These are phyloP conservation scores for Clangula hyemalis DNA, from an alignment of 2,797 vertebrate genomes.

Conservation along the genomic window DNA sequence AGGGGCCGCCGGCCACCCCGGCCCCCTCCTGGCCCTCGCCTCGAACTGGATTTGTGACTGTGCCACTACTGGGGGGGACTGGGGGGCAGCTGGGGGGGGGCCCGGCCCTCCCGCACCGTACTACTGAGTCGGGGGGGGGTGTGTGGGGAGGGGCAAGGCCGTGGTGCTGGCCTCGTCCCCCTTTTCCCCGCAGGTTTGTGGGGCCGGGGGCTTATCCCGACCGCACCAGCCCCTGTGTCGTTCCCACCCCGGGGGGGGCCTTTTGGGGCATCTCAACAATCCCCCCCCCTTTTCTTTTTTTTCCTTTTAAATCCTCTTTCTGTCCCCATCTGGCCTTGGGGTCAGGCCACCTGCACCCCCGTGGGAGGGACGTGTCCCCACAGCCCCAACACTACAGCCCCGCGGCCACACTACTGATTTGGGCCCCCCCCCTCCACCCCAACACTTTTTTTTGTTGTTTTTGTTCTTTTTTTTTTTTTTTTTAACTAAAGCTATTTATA, in stretches of 20 bases:
- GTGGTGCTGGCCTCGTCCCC: not conserved
- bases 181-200: not conserved
- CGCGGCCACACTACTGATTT: not conserved
- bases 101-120: not conserved
- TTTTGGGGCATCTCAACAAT: not conserved
- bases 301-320: not conserved
- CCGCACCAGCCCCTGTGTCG: not conserved
- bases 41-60: constrained; percentile 40
- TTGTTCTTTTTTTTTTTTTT: constrained; percentile 51
- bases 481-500: constrained; percentile 71
- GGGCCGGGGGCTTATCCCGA: not conserved
- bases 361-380: not conserved
- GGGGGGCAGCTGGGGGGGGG: not conserved
- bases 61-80: not conserved
- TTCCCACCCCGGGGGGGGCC: not conserved
- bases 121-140: not conserved
- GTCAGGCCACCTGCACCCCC: not conserved
- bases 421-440: not conserved
- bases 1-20: constrained; percentile 29
- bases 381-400: not conserved
- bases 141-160: not conserved
- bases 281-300: not conserved
- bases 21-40: not conserved
- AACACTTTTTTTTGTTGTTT: constrained; percentile 4
- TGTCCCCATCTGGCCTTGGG: not conserved